Conservation (phyloP, 2,113 vertebrate genomes). For the Hydrochoerus hydrochaeris region DNA sequence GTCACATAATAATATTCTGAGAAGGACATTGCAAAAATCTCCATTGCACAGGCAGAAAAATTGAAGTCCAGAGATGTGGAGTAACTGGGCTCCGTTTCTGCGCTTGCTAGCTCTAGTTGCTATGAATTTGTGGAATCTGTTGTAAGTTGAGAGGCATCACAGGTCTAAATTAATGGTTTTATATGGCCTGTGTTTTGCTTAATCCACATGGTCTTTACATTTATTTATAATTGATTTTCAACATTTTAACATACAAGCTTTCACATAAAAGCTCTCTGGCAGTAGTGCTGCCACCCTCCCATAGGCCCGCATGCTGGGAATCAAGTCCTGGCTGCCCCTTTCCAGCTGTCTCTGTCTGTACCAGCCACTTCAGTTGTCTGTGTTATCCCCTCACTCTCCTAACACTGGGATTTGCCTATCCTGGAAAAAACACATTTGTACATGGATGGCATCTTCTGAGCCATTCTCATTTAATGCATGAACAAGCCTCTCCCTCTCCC, state of each 20-base stretch:
- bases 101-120: background rate
- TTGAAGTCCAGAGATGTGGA: background rate
- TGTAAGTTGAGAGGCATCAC: background rate
- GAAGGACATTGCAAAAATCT: background rate
- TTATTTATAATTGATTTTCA: background rate
- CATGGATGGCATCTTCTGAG: background rate
- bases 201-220: background rate
- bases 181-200: background rate
- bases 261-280: background rate
- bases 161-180: background rate
- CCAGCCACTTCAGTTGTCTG: fast-evolving
- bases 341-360: background rate
- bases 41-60: background rate
- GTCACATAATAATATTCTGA: background rate
- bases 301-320: fast-evolving
- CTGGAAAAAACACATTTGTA: background rate
- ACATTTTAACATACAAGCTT: background rate
- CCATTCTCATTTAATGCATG: background rate
- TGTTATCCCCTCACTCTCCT: background rate
- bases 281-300: background rate
- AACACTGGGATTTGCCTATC: background rate
- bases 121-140: fast-evolving
- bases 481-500: background rate
- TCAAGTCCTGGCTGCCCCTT: background rate
- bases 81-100: too few species aligned